These are phyloP conservation scores for Steinernema hermaphroditum DNA, from an alignment of 2,888 invertebrate species.

Conservation along the genomic window DNA sequence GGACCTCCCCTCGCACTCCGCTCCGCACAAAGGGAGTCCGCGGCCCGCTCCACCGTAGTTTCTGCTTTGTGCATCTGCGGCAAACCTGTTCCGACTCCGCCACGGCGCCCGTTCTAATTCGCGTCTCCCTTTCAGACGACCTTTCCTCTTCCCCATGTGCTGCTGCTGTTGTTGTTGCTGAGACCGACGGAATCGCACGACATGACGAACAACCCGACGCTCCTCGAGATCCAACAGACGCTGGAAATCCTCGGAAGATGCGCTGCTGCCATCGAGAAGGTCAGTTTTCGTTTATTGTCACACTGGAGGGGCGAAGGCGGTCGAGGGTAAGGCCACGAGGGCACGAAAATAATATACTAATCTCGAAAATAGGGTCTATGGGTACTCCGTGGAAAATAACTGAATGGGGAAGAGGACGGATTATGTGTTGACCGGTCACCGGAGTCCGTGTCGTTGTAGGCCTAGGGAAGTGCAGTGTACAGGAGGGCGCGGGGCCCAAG, in stretches of 20 bases:
- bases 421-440: neutral
- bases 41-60: conserved; percentile 13
- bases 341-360: conserved; percentile 22
- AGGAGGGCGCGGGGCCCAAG: conserved; percentile 23
- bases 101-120: neutral
- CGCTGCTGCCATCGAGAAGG: neutral
- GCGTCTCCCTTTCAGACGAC: conserved; percentile 2
- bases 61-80: conserved; percentile 8
- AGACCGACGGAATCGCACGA: neutral
- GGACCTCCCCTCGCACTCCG: neutral
- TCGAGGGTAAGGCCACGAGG: neutral
- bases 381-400: conserved; percentile 27
- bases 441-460: conserved; percentile 18
- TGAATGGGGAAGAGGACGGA: conserved; percentile 28
- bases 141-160: neutral
- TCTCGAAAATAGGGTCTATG: neutral
- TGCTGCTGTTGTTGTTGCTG: conserved; percentile 18
- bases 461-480: conserved; percentile 29
- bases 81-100: neutral
- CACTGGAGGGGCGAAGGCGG: conserved; percentile 3
- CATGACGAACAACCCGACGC: neutral
- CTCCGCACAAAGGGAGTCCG: neutral
- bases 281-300: conserved; percentile 27
- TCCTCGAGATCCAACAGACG: neutral
- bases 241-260: conserved; percentile 8